Evolutionary conservation across 2,888 invertebrate species (phyloP).

Genomic region (Zaprionus lineosus): DNA sequence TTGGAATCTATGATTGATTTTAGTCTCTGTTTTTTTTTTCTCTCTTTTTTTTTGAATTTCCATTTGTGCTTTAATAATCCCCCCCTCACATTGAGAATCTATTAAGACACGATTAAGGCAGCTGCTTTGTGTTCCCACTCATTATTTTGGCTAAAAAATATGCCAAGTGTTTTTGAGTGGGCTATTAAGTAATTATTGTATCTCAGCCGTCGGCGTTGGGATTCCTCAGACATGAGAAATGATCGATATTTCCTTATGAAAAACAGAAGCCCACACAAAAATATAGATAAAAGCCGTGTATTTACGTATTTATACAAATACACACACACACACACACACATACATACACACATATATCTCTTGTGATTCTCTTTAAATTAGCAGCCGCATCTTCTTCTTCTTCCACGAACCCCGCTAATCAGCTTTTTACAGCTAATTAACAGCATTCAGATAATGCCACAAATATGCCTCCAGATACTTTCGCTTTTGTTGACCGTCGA

Average conservation of each 20-base stretch:
- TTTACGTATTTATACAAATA: too few relatives aligned
- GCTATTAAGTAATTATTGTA: constrained; percentile 35
- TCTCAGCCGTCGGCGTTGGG: constrained; percentile 15
- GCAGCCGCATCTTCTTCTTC: not conserved
- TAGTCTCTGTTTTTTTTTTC: constrained; percentile 16
- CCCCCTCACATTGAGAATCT: constrained; percentile 21
- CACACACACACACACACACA: too few relatives aligned
- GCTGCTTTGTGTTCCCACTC: not conserved
- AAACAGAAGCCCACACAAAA: constrained; percentile 15
- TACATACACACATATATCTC: too few relatives aligned
- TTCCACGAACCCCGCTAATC: constrained; percentile 18
- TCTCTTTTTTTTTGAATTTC: constrained; percentile 20
- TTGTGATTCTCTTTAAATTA: not conserved
- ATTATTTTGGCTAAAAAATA: not conserved
- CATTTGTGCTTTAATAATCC: constrained; percentile 18
- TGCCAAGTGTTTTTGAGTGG: constrained; percentile 3
- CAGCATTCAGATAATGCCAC: not conserved
- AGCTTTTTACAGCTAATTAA: constrained; percentile 29
- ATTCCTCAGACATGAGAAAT: constrained; percentile 7
- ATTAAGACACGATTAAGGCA: constrained; percentile 24
- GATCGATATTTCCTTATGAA: constrained; percentile 9
- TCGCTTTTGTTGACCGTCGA: constrained; percentile 19
- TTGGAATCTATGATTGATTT: too few relatives aligned
- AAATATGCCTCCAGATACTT: constrained; percentile 19
- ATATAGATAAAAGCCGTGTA: too few relatives aligned